Base-by-base conservation (phyloP, 2,797 vertebrate species). In the Brachymystax lenok region DNA sequence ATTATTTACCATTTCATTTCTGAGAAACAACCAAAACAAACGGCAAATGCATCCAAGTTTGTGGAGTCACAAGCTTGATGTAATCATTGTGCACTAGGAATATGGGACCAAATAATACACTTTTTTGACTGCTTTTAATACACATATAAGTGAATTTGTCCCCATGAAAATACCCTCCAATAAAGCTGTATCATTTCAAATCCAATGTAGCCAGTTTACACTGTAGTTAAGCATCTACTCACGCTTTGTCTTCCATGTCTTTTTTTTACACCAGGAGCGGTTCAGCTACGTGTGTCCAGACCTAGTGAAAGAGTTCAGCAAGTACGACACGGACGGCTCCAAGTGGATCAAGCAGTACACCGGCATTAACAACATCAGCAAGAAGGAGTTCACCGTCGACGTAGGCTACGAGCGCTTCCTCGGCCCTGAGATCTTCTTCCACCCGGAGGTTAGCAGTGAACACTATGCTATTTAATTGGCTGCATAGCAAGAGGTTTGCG, bases 321-420 rank as follows among this genome's bases (percentile, higher is more conserved):
- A 99, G 90, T 99, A 98, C 77, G 98, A 99, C 90, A 97, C 96
- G 71, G 98, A 99, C 77, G 95, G 96, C 84, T 95, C 95, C 80
- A 99, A 99, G 88, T 99, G 98, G 98, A 98, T 99, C 93, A 99
- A 98, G 87, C 98, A 99, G 85, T 97, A 97, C 95, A 99, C 96
- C 21, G 98, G 98, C 80, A 93, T 97, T 88, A 99, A 99, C 79
- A 93, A 96, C 81, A 95, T 99, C 90, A 95, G 93, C 91, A 99
- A 99, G 95, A 99, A 98, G 89, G 97, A 98, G 89, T 99, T 99
- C 92, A 96, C 94, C 85, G 98, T 99, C 79, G 98, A 99, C 28
- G 97, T 99, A 67, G 98, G 98, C 77, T 99, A 99, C 3, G 98
- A 99, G 87, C 95, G 98, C 85, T 99, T 99, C 93, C 93, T 99